These are phyloP conservation scores for Aphaenogaster ashmeadi DNA, from an alignment of 1,140 invertebrate genomes.

Conservation along the genomic window DNA sequence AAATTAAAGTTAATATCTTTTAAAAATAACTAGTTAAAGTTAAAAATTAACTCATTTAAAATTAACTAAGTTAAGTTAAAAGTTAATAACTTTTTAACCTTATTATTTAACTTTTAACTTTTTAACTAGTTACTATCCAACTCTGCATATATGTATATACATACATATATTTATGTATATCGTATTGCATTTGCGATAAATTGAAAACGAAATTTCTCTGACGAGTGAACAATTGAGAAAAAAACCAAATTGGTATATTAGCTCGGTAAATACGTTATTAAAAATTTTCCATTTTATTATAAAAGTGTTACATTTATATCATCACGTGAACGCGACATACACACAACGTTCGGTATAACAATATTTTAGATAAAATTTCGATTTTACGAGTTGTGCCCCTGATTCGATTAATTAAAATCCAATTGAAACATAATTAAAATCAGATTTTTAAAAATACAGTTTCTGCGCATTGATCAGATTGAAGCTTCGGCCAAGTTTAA, in stretches of 20 bases:
- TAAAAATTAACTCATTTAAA: no score
- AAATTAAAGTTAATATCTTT: no score
- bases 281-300: conserved; percentile 48
- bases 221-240: background rate
- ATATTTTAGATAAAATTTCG: background rate
- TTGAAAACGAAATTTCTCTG: background rate
- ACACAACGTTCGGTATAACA: background rate
- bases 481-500: background rate
- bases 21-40: no score
- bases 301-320: conserved; percentile 40
- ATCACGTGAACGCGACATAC: conserved; percentile 8
- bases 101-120: no score
- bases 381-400: background rate
- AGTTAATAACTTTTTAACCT: no score
- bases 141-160: background rate
- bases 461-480: background rate
- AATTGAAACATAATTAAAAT: background rate
- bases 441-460: conserved; percentile 9
- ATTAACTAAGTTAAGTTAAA: no score
- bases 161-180: background rate
- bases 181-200: background rate
- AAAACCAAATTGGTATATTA: background rate
- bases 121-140: no score
- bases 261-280: background rate
- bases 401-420: background rate